Percentiles rank a stretch among this genome's conserved stretches.
phyloP scores from a whole-genome alignment of 2,797 vertebrate species.

The Crenuchus spilurus region DNA sequence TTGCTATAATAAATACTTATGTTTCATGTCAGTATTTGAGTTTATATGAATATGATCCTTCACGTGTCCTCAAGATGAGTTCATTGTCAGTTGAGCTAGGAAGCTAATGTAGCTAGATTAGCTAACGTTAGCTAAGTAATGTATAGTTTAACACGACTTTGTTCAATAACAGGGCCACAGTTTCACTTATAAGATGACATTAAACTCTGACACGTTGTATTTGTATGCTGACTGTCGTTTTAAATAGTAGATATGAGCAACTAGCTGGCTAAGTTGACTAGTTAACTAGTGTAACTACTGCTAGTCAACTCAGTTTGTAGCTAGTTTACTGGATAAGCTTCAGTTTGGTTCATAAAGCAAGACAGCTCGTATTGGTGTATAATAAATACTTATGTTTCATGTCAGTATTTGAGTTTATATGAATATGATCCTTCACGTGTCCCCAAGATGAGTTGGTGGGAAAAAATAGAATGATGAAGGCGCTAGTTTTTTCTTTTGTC shows the following conservation, averaged over 20 bases:
- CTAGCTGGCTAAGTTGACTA: background rate
- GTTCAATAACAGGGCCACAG: background rate
- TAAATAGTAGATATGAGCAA: background rate
- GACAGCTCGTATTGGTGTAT: too few species aligned
- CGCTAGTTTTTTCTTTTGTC: background rate
- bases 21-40: too few species aligned
- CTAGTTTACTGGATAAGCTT: too few species aligned
- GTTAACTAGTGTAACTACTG: background rate
- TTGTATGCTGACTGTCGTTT: background rate
- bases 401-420: too few species aligned
- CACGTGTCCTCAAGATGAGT: too few species aligned
- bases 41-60: too few species aligned
- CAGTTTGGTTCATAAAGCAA: too few species aligned
- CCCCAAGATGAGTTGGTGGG: too few species aligned
- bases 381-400: too few species aligned
- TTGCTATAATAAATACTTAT: too few species aligned
- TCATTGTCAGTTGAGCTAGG: slow-evolving; percentile 11
- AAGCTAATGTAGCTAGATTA: slow-evolving; percentile 13
- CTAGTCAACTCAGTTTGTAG: background rate
- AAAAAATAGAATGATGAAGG: too few species aligned
- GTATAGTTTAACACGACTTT: background rate
- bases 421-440: too few species aligned
- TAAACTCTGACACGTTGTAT: background rate
- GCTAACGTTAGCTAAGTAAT: background rate
- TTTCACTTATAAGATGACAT: background rate